Conservation (phyloP, 2,113 vertebrate genomes). For the Anguilla rostrata region DNA sequence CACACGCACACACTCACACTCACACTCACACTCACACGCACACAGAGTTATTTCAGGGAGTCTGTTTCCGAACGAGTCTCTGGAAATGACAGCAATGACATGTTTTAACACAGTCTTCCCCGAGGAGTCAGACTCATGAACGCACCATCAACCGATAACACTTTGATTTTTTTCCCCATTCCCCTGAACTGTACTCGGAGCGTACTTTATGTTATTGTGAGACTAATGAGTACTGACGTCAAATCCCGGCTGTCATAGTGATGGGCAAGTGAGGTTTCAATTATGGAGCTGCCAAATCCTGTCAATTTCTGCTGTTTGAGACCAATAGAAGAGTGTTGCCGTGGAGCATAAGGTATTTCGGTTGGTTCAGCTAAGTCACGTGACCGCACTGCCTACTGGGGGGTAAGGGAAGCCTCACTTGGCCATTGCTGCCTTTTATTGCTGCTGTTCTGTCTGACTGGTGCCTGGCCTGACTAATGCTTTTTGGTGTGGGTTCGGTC, state of each 20-base stretch:
- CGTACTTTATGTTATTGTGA: not conserved
- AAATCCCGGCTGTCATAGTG: not conserved
- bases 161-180: not conserved
- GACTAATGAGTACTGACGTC: not conserved
- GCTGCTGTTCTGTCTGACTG: slow-evolving; percentile 20
- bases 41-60: not conserved
- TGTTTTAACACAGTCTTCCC: not conserved
- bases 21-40: not conserved
- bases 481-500: slow-evolving; percentile 17
- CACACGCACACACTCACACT: not conserved
- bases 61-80: not conserved
- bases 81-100: not conserved
- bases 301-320: not conserved
- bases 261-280: not conserved
- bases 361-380: not conserved
- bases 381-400: not conserved
- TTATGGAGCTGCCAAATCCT: not conserved
- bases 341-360: not conserved
- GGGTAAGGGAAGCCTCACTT: not conserved
- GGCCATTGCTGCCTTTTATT: not conserved
- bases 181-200: not conserved
- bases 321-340: not conserved
- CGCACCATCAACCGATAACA: not conserved
- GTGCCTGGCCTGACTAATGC: slow-evolving; percentile 25
- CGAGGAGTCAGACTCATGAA: not conserved